phyloP scores from a whole-genome alignment of 2,888 invertebrate genomes.

The Trichopoda pennipes region DNA sequence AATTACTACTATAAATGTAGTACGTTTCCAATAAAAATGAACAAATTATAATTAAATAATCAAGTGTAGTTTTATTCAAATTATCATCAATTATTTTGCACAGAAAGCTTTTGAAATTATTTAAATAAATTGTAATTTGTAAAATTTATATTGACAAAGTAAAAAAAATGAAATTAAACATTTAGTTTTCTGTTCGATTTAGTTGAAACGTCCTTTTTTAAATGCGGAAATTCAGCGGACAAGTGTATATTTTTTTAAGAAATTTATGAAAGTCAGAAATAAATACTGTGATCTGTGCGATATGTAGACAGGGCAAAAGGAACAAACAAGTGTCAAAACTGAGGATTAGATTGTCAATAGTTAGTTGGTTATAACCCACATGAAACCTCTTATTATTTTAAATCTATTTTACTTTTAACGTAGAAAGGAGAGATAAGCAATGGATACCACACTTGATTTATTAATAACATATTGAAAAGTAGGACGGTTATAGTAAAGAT shows the following conservation, averaged over 20 bases:
- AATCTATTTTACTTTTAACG: no score
- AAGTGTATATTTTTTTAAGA: no score
- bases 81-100: neutral
- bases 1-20: constrained; percentile 20
- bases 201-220: no score
- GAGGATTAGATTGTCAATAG: neutral
- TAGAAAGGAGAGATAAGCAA: neutral
- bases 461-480: constrained; percentile 30
- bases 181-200: no score
- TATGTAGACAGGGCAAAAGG: no score
- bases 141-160: no score
- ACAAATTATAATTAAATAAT: constrained; percentile 4
- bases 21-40: constrained; percentile 32
- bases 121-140: no score
- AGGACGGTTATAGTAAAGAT: constrained; percentile 45
- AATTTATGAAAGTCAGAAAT: no score
- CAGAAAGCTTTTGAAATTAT: neutral
- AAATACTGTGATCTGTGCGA: no score
- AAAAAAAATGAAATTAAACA: no score
- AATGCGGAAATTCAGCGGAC: no score
- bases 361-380: neutral
- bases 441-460: constrained; percentile 11
- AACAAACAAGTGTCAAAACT: no score
- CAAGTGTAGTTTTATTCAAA: constrained; percentile 3
- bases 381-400: neutral